Conservation (phyloP, 2,797 vertebrate species). For the Alfaro cultratus region DNA sequence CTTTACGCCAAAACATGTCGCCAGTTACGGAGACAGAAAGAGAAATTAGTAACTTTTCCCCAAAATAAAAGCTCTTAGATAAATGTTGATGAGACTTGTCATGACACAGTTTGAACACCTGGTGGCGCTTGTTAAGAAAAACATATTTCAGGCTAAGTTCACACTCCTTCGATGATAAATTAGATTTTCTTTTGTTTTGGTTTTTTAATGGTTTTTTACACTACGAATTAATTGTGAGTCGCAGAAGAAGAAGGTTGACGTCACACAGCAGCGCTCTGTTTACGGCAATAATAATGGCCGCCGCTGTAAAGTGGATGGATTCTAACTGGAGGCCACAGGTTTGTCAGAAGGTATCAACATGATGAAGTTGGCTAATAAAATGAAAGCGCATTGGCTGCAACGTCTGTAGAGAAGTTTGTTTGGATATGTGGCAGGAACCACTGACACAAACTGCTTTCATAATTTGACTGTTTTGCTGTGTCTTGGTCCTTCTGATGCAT, state of each 20-base stretch:
- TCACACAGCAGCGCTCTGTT: neutral
- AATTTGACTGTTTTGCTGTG: too few relatives aligned
- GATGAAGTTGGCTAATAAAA: neutral
- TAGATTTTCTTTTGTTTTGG: neutral
- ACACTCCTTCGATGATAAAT: neutral
- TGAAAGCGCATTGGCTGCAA: neutral
- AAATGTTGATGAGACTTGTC: neutral
- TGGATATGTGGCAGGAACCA: neutral
- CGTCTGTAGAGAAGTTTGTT: neutral
- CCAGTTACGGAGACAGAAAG: neutral
- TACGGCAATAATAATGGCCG: neutral
- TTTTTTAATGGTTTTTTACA: neutral
- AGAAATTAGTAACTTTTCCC: neutral
- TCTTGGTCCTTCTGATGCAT: too few relatives aligned
- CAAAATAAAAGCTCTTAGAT: neutral
- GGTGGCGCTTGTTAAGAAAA: neutral
- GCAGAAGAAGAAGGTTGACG: too few relatives aligned
- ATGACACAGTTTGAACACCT: neutral
- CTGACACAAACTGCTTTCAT: neutral
- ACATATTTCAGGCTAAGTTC: neutral
- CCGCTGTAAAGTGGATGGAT: too few relatives aligned
- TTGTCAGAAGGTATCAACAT: too few relatives aligned
- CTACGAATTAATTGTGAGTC: neutral
- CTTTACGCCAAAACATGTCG: neutral
- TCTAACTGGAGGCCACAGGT: neutral